These are phyloP conservation scores for Troides aeacus DNA, from an alignment of 2,888 invertebrate species.

Conservation along the genomic window DNA sequence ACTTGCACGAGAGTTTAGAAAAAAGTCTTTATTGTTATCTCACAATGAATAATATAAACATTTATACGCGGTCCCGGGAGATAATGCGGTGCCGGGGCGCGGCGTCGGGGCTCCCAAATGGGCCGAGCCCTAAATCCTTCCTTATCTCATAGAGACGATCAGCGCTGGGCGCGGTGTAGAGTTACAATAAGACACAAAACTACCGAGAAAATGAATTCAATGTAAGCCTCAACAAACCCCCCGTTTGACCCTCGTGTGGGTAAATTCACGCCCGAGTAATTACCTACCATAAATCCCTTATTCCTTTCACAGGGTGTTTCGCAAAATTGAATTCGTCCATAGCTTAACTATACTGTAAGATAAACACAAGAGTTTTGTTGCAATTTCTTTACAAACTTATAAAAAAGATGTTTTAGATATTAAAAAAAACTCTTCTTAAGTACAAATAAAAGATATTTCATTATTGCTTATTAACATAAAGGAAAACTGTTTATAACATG, in stretches of 20 bases:
- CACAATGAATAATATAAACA: slow-evolving; percentile 39
- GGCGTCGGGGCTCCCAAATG: slow-evolving; percentile 44
- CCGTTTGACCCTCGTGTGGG: slow-evolving; percentile 49
- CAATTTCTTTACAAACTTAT: background rate
- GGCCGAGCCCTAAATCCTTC: slow-evolving; percentile 54
- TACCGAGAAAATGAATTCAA: slow-evolving; percentile 52
- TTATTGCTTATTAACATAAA: no score
- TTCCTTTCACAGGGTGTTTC: slow-evolving; percentile 45
- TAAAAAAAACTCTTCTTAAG: background rate
- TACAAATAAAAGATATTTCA: no score
- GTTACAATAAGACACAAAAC: slow-evolving; percentile 59
- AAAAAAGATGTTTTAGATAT: background rate
- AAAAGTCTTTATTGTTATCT: slow-evolving; percentile 26
- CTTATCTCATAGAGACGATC: slow-evolving; percentile 66
- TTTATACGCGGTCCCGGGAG: slow-evolving; percentile 42
- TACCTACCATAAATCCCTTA: background rate
- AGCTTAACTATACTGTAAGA: slow-evolving; percentile 1
- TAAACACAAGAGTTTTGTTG: background rate
- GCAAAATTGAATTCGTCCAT: slow-evolving; percentile 39
- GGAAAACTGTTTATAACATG: no score
- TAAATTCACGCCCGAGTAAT: slow-evolving; percentile 66
- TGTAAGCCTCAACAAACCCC: slow-evolving; percentile 50
- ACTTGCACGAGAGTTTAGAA: slow-evolving; percentile 4
- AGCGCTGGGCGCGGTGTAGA: slow-evolving; percentile 51
- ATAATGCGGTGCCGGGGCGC: slow-evolving; percentile 48